A percentile compares a stretch with the other conserved stretches of the same genome.
These are phyloP conservation scores for Odocoileus virginianus DNA, from an alignment of 2,113 vertebrate genomes.

Conservation along the genomic window DNA sequence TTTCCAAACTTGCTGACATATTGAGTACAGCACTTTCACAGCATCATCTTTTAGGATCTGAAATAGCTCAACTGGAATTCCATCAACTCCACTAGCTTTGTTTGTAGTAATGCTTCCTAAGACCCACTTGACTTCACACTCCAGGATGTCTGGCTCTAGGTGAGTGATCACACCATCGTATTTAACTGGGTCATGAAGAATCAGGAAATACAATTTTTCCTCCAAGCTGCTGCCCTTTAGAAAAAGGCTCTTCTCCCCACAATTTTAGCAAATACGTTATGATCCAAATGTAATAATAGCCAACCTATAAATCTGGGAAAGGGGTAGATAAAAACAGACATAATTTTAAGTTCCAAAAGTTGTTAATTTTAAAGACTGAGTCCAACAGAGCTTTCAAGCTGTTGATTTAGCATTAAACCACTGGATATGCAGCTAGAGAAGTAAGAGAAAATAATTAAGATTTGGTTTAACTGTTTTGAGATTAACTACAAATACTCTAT, in stretches of 20 bases:
- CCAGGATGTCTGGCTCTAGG: not conserved
- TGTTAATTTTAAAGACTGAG: conserved; percentile 15
- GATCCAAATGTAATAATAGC: not conserved
- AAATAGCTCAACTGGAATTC: not conserved
- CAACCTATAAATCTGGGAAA: not conserved
- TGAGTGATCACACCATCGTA: not conserved
- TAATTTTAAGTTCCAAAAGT: not conserved
- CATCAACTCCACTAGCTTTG: not conserved
- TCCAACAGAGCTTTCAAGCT: not conserved
- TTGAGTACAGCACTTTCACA: not conserved
- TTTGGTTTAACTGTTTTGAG: not conserved
- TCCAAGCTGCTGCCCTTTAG: not conserved
- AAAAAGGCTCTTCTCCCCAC: not conserved
- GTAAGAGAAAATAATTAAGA: not conserved
- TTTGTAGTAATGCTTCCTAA: not conserved
- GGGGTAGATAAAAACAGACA: not conserved
- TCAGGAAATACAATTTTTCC: not conserved
- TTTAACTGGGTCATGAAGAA: not conserved
- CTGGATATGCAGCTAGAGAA: not conserved
- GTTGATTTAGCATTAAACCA: not conserved
- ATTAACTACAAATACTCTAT: not conserved
- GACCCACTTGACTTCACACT: not conserved
- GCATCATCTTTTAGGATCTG: not conserved
- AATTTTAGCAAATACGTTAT: not conserved
- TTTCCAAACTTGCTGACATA: not conserved